Evolutionary conservation across 2,113 vertebrate species (phyloP), one percentile per base, ranked within the genome.

Genomic region (Macaca nemestrina): DNA sequence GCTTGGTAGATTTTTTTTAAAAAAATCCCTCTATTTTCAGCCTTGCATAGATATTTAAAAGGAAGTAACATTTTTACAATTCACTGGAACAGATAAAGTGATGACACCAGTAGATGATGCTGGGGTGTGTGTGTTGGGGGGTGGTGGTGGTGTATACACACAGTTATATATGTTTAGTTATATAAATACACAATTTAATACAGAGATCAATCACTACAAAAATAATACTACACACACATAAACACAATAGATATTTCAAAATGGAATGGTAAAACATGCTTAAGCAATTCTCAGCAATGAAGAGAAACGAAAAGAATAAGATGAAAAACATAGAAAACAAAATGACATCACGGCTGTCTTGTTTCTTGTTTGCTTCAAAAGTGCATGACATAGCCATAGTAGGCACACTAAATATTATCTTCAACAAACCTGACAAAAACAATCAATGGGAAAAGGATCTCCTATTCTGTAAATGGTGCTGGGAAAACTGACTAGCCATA

Each of bases 351-450:
- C n/a, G 14, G 13, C 20, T 40, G 23, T 11, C 43, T 75, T 5
- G 11, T 32, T 30, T 38, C 64, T 57, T 72, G 12, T 23, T 45
- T 13, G 61, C 13, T 64, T 38, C 14, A 32, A 48, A 59, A 84
- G 75, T 50, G 10, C 3, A 3, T 11, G 7, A 2, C 12, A 3
- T 32, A 20, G 38, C 27, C 22, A 0, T 16, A n/a, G 18, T 27
- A 38, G 23, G 3, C 50, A 45, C 7, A 23, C 5, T 18, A 30
- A 64, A 64, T 64, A 64, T 64, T 64, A 64, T 30, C 5, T 64
- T 64, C 2, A 5, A 30, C 27, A 64, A 64, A 64, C 11, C 27
- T 64, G 25, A 64, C 27, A 30, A 64, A 64, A 64, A 64, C 61
- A 64, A 64, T 27, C 61, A 64, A 30, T 61, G 25, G 25, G 27